phyloP scores from a whole-genome alignment of 2,888 invertebrate genomes.

The Sturmia bella region DNA sequence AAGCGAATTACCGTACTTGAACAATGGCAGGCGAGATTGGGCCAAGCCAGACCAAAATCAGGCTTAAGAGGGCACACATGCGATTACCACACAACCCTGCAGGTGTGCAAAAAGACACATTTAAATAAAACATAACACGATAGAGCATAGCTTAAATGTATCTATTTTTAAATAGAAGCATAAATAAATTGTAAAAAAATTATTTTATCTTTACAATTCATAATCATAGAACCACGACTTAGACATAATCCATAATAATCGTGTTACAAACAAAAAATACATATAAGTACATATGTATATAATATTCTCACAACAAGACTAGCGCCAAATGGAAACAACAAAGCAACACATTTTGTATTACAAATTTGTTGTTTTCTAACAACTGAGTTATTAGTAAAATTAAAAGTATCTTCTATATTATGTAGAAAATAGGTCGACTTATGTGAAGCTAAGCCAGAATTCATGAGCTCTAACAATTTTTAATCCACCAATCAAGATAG shows the following conservation, averaged over 20 bases:
- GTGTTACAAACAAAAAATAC: neutral
- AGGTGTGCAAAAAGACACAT: conserved; percentile 58
- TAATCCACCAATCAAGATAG: too few relatives aligned
- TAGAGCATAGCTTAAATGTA: conserved; percentile 38
- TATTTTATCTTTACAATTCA: neutral
- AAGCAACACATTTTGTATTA: too few relatives aligned
- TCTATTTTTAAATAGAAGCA: conserved; percentile 36
- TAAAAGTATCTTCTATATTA: too few relatives aligned
- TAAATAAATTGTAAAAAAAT: conserved; percentile 5
- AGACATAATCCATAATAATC: conserved; percentile 38
- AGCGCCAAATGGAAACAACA: neutral
- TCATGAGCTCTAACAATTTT: too few relatives aligned
- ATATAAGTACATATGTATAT: too few relatives aligned
- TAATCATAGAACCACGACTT: conserved; percentile 44
- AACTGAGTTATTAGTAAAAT: too few relatives aligned
- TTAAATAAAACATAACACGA: conserved; percentile 56
- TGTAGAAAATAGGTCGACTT: too few relatives aligned
- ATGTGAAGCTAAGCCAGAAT: too few relatives aligned
- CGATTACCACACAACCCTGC: conserved; percentile 55
- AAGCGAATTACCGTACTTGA: conserved; percentile 26
- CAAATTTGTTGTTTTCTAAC: too few relatives aligned
- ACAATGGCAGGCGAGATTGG: conserved; percentile 37
- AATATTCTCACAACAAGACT: neutral
- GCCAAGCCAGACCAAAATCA: conserved; percentile 31
- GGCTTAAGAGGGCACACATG: conserved; percentile 42